Evolutionary conservation across 1,140 invertebrate species (phyloP).

Genomic region (Agrilus planipennis): DNA sequence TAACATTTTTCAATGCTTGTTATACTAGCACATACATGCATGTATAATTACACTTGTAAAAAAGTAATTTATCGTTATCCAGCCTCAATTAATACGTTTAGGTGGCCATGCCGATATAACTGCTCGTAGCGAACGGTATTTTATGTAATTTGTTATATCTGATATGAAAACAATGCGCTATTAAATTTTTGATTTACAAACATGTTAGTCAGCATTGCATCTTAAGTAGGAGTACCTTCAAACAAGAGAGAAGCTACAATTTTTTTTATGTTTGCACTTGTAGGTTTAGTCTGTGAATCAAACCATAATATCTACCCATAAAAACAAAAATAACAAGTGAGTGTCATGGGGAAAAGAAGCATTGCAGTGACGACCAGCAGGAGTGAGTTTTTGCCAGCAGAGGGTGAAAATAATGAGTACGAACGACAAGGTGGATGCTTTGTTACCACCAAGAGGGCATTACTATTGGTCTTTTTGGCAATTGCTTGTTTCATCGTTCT

Average conservation of each 20-base stretch:
- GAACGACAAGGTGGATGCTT: slow-evolving; percentile 25
- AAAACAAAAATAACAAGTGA: too few species aligned
- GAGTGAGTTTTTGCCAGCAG: slow-evolving; percentile 22
- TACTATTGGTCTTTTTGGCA: slow-evolving; percentile 23
- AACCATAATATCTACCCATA: too few species aligned
- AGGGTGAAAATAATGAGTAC: slow-evolving; percentile 18
- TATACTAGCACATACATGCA: too few species aligned
- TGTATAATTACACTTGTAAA: too few species aligned
- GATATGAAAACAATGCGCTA: too few species aligned
- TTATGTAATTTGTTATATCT: too few species aligned
- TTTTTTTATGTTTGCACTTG: neutral
- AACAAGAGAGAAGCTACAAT: neutral
- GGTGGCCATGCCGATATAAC: too few species aligned
- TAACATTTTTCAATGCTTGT: too few species aligned
- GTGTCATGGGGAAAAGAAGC: slow-evolving; percentile 9
- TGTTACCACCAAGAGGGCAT: slow-evolving; percentile 28
- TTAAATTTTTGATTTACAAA: neutral
- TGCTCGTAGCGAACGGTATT: too few species aligned
- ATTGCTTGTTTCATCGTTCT: slow-evolving; percentile 19
- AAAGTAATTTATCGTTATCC: too few species aligned
- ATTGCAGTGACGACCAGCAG: slow-evolving; percentile 16
- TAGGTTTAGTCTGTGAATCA: neutral
- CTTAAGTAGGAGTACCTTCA: neutral
- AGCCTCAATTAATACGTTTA: too few species aligned
- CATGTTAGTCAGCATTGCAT: neutral